Percentiles rank a stretch among this genome's conserved stretches.
phyloP scores from a whole-genome alignment of 1,140 invertebrate genomes.

The Dendrolimus punctatus region DNA sequence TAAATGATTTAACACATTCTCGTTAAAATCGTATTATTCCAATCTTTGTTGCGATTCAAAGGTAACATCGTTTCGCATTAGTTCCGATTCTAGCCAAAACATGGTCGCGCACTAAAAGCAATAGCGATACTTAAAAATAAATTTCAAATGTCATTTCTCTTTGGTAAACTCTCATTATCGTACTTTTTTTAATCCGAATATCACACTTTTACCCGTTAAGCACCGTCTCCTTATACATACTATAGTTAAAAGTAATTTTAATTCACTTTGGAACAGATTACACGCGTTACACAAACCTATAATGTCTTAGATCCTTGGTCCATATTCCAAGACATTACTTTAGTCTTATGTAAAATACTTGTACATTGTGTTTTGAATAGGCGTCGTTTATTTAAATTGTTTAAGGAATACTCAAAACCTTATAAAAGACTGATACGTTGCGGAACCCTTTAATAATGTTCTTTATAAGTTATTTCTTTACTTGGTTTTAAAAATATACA shows the following conservation, averaged over 20 bases:
- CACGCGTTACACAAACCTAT: slow-evolving; percentile 8
- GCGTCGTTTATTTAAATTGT: slow-evolving; percentile 14
- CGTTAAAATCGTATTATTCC: too few species aligned
- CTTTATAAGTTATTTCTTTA: background rate
- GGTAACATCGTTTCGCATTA: too few species aligned
- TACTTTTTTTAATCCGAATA: slow-evolving; percentile 26
- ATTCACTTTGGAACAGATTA: slow-evolving; percentile 14
- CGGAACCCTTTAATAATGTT: too few species aligned
- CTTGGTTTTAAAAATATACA: too few species aligned
- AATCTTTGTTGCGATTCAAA: too few species aligned
- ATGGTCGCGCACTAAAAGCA: too few species aligned
- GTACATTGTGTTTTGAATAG: background rate
- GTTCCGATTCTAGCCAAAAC: too few species aligned
- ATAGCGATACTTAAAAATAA: too few species aligned
- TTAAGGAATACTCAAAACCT: background rate
- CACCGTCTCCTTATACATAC: slow-evolving; percentile 13
- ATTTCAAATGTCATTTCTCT: slow-evolving; percentile 12
- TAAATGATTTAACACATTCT: too few species aligned
- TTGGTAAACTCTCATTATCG: slow-evolving; percentile 22
- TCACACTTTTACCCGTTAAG: slow-evolving; percentile 30
- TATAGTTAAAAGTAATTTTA: slow-evolving; percentile 15
- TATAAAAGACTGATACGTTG: background rate
- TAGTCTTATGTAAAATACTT: background rate
- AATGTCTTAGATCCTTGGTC: slow-evolving; percentile 9
- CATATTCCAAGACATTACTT: slow-evolving; percentile 16